These are phyloP conservation scores for Eudemis profundana DNA, from an alignment of 2,888 invertebrate genomes.

Conservation along the genomic window DNA sequence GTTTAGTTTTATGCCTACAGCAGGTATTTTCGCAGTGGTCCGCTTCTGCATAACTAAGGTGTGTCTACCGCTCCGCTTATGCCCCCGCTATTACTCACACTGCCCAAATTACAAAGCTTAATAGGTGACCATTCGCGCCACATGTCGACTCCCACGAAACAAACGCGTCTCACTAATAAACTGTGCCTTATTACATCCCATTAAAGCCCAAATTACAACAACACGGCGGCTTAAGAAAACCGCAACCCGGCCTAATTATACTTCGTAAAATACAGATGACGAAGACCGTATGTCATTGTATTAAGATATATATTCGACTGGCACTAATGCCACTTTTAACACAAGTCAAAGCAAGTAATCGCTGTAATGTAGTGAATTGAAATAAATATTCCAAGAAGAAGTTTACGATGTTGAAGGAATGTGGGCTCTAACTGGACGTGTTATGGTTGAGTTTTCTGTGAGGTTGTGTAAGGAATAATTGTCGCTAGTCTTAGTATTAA, in stretches of 20 bases:
- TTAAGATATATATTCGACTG: conserved; percentile 13
- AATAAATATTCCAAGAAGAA: conserved; percentile 37
- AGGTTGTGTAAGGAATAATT: not conserved
- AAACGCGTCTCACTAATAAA: conserved; percentile 51
- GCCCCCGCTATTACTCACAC: conserved; percentile 50
- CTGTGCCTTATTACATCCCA: conserved; percentile 22
- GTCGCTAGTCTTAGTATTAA: conserved; percentile 19
- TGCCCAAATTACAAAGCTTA: conserved; percentile 46
- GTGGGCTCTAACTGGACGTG: not conserved
- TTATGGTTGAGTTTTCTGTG: not conserved
- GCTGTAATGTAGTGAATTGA: conserved; percentile 36
- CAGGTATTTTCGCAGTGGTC: too few relatives aligned
- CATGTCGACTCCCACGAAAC: conserved; percentile 61
- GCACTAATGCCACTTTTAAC: conserved; percentile 9
- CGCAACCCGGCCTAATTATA: conserved; percentile 57
- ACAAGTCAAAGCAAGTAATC: conserved; percentile 39
- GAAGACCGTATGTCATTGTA: not conserved
- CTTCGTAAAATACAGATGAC: conserved; percentile 23
- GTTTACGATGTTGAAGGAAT: conserved; percentile 20
- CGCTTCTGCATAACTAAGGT: too few relatives aligned
- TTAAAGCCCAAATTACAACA: conserved; percentile 26
- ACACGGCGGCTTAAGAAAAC: conserved; percentile 26
- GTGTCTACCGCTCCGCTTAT: conserved; percentile 30
- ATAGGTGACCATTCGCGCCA: conserved; percentile 59
- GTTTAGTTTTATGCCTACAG: too few relatives aligned